Evolutionary conservation across 2,888 invertebrate species (phyloP).

Genomic region (Agonopterix arenella): DNA sequence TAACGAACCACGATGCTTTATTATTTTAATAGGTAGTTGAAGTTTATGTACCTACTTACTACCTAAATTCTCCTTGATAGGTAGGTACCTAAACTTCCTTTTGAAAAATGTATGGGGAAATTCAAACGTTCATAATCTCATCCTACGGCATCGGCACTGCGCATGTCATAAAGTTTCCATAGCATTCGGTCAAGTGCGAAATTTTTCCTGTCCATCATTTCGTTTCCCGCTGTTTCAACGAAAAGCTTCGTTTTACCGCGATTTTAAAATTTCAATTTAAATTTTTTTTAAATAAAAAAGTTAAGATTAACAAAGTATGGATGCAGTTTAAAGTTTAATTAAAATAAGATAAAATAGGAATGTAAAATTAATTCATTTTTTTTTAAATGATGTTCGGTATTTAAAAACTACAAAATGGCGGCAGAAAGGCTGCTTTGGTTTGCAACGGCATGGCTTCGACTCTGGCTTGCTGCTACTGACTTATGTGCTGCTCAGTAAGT

Average conservation of each 20-base stretch:
- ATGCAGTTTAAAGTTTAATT: slow-evolving; percentile 8
- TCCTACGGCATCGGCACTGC: slow-evolving; percentile 19
- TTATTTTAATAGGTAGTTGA: no score
- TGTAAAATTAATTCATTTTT: neutral
- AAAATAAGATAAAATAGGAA: slow-evolving; percentile 6
- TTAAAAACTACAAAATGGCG: slow-evolving; percentile 38
- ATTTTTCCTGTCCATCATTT: slow-evolving; percentile 47
- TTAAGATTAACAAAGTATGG: slow-evolving; percentile 5
- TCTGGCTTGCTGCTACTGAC: slow-evolving; percentile 66
- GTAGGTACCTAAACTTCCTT: no score
- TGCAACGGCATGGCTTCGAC: slow-evolving; percentile 49
- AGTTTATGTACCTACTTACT: no score
- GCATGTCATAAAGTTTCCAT: slow-evolving; percentile 49
- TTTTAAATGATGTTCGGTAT: slow-evolving; percentile 3
- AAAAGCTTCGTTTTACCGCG: slow-evolving; percentile 27
- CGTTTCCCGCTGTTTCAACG: slow-evolving; percentile 50
- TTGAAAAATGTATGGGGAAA: no score
- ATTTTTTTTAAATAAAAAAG: slow-evolving; percentile 1
- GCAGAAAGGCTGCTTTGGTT: slow-evolving; percentile 54
- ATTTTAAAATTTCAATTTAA: neutral
- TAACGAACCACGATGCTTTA: no score
- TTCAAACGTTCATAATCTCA: no score
- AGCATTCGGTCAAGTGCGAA: slow-evolving; percentile 31
- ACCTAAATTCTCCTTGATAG: no score
- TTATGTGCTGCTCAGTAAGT: slow-evolving; percentile 73